phyloP scores from a whole-genome alignment of 2,113 vertebrate genomes.

The Herpailurus yagouaroundi region DNA sequence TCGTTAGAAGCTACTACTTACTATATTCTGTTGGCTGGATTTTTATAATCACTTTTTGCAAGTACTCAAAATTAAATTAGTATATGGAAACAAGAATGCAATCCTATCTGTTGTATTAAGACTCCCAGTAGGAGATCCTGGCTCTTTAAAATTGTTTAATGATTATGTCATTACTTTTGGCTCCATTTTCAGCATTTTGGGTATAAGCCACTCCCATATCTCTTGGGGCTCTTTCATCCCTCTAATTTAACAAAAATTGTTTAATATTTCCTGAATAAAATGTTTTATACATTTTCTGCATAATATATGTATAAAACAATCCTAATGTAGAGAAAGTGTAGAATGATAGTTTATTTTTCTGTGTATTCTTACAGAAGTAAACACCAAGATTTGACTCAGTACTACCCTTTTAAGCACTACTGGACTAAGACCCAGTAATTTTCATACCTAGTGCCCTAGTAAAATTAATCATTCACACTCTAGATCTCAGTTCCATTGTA shows the following conservation, averaged over 20 bases:
- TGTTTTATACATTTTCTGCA: constrained; percentile 27
- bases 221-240: constrained; percentile 26
- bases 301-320: constrained; percentile 19
- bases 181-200: constrained; percentile 55
- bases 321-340: constrained; percentile 45
- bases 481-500: background rate
- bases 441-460: background rate
- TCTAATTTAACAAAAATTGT: constrained; percentile 42
- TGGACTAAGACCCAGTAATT: background rate
- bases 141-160: constrained; percentile 63
- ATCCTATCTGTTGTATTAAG: constrained; percentile 42
- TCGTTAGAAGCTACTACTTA: constrained; percentile 8
- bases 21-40: background rate
- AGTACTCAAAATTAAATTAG: constrained; percentile 54
- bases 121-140: constrained; percentile 37
- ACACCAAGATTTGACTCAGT: constrained; percentile 1
- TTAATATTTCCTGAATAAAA: constrained; percentile 38
- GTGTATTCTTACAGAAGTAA: constrained; percentile 34
- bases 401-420: background rate
- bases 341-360: constrained; percentile 37
- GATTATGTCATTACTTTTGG: constrained; percentile 63
- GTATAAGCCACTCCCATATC: constrained; percentile 19
- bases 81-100: constrained; percentile 11
- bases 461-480: background rate
- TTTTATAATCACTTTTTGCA: constrained; percentile 31